Base-by-base conservation (phyloP, 2,113 vertebrate genomes). In the Aleadryas rufinucha region DNA sequence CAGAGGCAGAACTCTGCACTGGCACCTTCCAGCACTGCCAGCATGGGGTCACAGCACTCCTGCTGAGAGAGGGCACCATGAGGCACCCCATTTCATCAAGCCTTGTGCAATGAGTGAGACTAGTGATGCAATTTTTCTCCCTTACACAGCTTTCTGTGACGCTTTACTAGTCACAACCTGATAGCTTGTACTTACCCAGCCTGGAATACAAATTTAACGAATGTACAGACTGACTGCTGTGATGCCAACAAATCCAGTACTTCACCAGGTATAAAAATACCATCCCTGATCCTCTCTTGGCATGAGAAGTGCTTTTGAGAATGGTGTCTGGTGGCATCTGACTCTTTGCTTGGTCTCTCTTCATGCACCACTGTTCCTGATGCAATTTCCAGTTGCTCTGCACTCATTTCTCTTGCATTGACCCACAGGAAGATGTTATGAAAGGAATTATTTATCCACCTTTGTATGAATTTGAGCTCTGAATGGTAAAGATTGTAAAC, bases 1-100 rank as follows among this genome's bases (percentile, higher is more conserved):
- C 18, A 44, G 45, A 0, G 0, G 28, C 52, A 79, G 71, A 33
- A 2, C 11, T 27, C 18, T 1, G 3, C 24, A 6, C 42, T 33
- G 37, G 26, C 47, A 16, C 42, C 18, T 13, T n/a, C n/a, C 31
- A 13, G 20, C 30, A 33, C 37, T 53, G 61, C 57, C 71, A 49
- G 57, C 19, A 2, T 0, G 1, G 31, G 23, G 8, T 11, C 79
- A 82, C 33, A 61, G 45, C 19, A 7, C 15, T 23, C 3, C 47
- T 53, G 65, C 41, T 39, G n/a, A 28, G n/a, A 15, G 8, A 39
- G 21, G 28, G n/a, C 28, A 49, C 47, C 1, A 0, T 7, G 16
- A 11, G 39, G 11, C 11, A 37, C 13, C 39, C 1, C 0, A 5
- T 68, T 71, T 12, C 54, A 60, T 9, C 44, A 8, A 7, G 35